Base-by-base conservation (phyloP, 1,140 invertebrate species). In the Acyrthosiphon pisum region DNA sequence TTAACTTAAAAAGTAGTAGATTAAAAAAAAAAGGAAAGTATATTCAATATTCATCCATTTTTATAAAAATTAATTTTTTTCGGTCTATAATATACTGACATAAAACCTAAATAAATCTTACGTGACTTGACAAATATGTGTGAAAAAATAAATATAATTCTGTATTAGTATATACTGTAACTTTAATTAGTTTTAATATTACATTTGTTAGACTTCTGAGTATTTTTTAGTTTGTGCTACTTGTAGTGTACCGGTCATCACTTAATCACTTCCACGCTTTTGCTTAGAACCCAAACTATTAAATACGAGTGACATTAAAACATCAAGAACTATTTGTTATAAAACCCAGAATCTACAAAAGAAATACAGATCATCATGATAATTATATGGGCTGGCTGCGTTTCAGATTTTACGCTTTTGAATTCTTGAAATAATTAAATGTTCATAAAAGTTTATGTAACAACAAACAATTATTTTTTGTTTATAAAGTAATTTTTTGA, bases 381-480 rank as follows among this genome's bases (percentile, higher is more conserved):
- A 76, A n/a, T n/a, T 76, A 76, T 76, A 76, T 11, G 30, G n/a
- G 14, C 30, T 76, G n/a, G 0, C 30, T 18, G n/a, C n/a, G 30
- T 76, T 76, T 35, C 60, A n/a, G 30, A 76, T 76, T 76, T 35
- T n/a, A 76, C 30, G 60, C 60, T 76, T n/a, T n/a, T 76, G 30
- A 35, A 76, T 76, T 76, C 60, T 76, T 1, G n/a, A 14, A n/a
- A 76, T 76, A 76, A 76, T 76, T n/a, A 76, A 76, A 76, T 76
- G 60, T 76, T 76, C 4, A n/a, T 76, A 76, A 76, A 76, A 76
- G 30, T 76, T 76, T 76, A 76, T 76, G n/a, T 76, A 76, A n/a
- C 60, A 76, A 76, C 30, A n/a, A 76, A 76, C 60, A 76, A 76
- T 76, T 76, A 76, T 76, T 76, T 76, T 76, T 76, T 76, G n/a